A percentile compares a stretch with the other conserved stretches of the same genome.
Evolutionary conservation across 2,888 invertebrate genomes (phyloP).

Genomic region (Cosmopolites sordidus): DNA sequence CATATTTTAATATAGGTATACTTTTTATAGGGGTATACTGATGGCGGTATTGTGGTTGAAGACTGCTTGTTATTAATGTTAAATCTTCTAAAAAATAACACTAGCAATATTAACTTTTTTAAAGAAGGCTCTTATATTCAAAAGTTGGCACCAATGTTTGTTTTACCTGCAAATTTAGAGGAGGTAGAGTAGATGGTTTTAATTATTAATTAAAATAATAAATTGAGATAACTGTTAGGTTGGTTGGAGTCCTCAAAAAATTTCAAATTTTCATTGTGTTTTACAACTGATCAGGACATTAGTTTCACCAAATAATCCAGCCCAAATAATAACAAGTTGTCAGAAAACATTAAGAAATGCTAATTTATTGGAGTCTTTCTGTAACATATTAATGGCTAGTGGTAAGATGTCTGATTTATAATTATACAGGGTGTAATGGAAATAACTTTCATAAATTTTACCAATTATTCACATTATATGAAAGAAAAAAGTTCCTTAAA

Average conservation of each 20-base stretch:
- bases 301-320: slow-evolving; percentile 90
- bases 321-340: slow-evolving; percentile 72
- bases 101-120: slow-evolving; percentile 97
- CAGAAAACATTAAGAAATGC: slow-evolving; percentile 86
- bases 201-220: background rate
- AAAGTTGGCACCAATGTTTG: slow-evolving; percentile 83
- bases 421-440: no score
- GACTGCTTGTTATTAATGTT: slow-evolving; percentile 92
- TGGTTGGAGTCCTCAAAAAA: slow-evolving; percentile 91
- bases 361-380: slow-evolving; percentile 76
- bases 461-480: no score
- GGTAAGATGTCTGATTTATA: slow-evolving; percentile 53
- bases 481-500: no score
- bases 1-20: background rate
- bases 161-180: slow-evolving; percentile 64
- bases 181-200: slow-evolving; percentile 48
- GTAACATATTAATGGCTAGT: slow-evolving; percentile 89
- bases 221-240: slow-evolving; percentile 10
- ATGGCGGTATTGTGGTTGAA: slow-evolving; percentile 97
- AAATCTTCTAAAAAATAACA: slow-evolving; percentile 90
- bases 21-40: slow-evolving; percentile 51
- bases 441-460: no score
- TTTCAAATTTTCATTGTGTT: slow-evolving; percentile 90
- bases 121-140: slow-evolving; percentile 97
- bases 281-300: slow-evolving; percentile 84